phyloP scores from a whole-genome alignment of 2,113 vertebrate species.

The Galemys pyrenaicus region DNA sequence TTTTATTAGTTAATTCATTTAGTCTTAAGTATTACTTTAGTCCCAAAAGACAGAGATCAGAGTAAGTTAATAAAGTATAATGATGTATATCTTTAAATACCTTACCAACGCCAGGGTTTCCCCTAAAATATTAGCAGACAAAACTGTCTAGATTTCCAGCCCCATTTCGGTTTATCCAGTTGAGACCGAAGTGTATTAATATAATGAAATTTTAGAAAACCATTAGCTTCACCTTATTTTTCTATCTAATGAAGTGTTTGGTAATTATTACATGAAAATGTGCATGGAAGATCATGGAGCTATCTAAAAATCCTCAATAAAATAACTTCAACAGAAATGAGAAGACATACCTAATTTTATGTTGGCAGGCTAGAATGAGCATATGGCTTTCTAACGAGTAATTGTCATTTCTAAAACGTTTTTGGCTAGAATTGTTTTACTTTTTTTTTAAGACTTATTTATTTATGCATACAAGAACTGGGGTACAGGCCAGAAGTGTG shows the following conservation, averaged over 20 bases:
- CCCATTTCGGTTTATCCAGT: not conserved
- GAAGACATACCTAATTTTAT: not conserved
- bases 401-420: not conserved
- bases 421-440: conserved; percentile 23
- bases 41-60: conserved; percentile 37
- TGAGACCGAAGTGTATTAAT: not conserved
- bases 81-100: conserved; percentile 32
- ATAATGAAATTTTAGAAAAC: not conserved
- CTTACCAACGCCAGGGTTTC: not conserved
- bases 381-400: not conserved
- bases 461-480: no score
- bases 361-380: not conserved
- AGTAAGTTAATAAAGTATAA: conserved; percentile 40
- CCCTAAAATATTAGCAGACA: conserved; percentile 8
- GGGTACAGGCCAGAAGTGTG: no score
- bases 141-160: conserved; percentile 21
- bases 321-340: not conserved
- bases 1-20: conserved; percentile 60
- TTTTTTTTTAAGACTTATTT: no score
- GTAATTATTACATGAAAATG: conserved; percentile 23
- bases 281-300: not conserved
- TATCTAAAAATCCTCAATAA: not conserved
- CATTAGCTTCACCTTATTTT: not conserved
- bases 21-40: conserved; percentile 66
- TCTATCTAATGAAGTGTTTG: not conserved